Percentiles rank a stretch among this genome's conserved stretches.
phyloP scores from a whole-genome alignment of 2,113 vertebrate species.

The Egretta garzetta region DNA sequence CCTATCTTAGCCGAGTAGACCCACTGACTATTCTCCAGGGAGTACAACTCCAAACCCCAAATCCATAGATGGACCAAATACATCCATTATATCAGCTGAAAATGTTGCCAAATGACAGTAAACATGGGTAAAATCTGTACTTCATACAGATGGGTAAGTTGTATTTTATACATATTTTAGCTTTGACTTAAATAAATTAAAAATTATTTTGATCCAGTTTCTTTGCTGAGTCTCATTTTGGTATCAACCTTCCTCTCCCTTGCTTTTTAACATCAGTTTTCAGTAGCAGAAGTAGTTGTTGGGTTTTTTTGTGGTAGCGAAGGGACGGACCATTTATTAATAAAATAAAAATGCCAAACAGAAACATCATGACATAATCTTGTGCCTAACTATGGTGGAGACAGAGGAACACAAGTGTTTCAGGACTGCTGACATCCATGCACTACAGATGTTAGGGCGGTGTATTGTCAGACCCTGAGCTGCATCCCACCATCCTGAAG shows the following conservation, averaged over 20 bases:
- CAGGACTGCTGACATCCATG: background rate
- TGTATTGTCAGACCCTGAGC: background rate
- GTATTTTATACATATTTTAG: background rate
- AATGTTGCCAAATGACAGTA: background rate
- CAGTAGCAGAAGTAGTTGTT: background rate
- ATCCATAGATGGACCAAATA: background rate
- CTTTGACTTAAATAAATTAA: background rate
- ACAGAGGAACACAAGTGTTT: background rate
- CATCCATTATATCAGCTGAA: background rate
- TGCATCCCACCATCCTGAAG: background rate
- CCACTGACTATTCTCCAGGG: background rate
- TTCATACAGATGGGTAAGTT: background rate
- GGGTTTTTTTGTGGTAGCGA: background rate
- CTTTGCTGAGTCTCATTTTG: background rate
- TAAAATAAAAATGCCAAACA: background rate
- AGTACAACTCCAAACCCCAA: background rate
- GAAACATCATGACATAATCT: background rate
- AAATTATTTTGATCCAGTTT: background rate
- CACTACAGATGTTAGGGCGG: background rate
- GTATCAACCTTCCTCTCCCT: background rate
- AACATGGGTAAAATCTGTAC: background rate
- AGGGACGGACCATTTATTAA: background rate
- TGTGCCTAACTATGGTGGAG: background rate
- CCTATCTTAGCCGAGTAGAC: background rate
- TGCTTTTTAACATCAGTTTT: background rate